Conservation (phyloP, 2,797 vertebrate genomes). For the Hypotaenidia okinawae region DNA sequence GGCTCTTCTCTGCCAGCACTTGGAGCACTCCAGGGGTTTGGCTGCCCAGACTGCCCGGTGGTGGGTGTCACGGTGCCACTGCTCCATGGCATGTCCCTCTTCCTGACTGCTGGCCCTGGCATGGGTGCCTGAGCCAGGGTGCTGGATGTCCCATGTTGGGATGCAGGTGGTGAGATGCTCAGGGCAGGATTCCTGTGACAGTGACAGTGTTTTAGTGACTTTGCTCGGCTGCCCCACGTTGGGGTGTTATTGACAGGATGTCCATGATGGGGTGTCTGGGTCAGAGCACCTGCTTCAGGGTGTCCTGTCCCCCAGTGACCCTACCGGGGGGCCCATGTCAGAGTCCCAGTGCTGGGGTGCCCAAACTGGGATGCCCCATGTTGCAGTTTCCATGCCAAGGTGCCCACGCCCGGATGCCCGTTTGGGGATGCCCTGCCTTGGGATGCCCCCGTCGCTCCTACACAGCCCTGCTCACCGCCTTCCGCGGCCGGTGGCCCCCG, state of each 20-base stretch:
- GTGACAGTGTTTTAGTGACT: not conserved
- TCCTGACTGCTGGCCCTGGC: not conserved
- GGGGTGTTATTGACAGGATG: not conserved
- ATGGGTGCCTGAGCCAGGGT: not conserved
- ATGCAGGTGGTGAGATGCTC: not conserved
- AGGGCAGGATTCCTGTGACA: not conserved
- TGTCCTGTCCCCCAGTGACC: not conserved
- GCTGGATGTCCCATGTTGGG: not conserved
- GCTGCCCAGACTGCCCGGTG: not conserved
- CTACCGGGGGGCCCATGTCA: rapidly evolving
- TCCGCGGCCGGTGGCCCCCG: not conserved
- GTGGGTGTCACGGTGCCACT: rapidly evolving
- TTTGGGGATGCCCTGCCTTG: not conserved
- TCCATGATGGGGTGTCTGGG: too few relatives aligned
- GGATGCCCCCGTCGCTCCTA: not conserved
- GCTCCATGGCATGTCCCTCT: rapidly evolving
- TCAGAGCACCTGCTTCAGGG: too few relatives aligned
- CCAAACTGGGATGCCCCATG: too few relatives aligned
- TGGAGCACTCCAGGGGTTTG: rapidly evolving
- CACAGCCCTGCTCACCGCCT: too few relatives aligned
- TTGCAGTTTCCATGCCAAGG: too few relatives aligned
- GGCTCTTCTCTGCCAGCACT: not conserved
- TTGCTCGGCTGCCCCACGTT: not conserved
- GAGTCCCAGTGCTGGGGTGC: too few relatives aligned
- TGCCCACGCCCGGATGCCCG: too few relatives aligned